These are phyloP conservation scores for Empidonax alnorum DNA, from an alignment of 2,113 vertebrate genomes.

Conservation along the genomic window DNA sequence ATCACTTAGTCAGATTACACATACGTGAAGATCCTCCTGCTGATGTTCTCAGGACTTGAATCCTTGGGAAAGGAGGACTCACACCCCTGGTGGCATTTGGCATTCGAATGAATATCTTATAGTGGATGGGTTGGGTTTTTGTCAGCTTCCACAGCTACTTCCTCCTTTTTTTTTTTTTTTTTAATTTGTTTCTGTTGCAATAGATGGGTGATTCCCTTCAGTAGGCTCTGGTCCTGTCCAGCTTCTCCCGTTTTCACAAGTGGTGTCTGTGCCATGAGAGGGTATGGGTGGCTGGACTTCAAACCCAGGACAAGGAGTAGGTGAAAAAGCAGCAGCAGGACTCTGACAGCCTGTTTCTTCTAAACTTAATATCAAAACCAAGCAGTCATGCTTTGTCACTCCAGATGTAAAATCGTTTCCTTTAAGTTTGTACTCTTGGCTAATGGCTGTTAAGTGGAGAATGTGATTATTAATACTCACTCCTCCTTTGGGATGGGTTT, in stretches of 20 bases:
- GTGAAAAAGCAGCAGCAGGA: not conserved
- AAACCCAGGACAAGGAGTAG: not conserved
- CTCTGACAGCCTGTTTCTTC: not conserved
- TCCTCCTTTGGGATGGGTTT: not conserved
- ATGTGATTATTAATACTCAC: not conserved
- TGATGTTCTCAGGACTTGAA: slow-evolving; percentile 30
- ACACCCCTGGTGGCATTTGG: not conserved
- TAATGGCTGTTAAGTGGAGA: not conserved
- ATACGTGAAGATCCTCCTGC: not conserved
- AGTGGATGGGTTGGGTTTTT: not conserved
- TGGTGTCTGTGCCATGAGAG: not conserved
- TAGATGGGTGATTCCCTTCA: not conserved
- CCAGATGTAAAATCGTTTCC: fast-evolving
- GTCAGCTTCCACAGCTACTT: not conserved
- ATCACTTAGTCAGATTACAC: slow-evolving; percentile 25
- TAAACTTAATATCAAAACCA: not conserved
- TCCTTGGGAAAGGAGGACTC: slow-evolving; percentile 25
- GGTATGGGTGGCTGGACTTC: not conserved
- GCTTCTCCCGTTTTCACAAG: not conserved
- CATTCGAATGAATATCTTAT: not conserved
- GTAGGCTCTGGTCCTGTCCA: fast-evolving
- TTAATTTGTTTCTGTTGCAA: not conserved
- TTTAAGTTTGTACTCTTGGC: not conserved
- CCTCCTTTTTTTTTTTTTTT: too few species aligned
- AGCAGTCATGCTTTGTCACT: not conserved